Evolutionary conservation across 1,140 invertebrate species (phyloP), one percentile per base, ranked within the genome.

Genomic region (Sarcophaga bullata): DNA sequence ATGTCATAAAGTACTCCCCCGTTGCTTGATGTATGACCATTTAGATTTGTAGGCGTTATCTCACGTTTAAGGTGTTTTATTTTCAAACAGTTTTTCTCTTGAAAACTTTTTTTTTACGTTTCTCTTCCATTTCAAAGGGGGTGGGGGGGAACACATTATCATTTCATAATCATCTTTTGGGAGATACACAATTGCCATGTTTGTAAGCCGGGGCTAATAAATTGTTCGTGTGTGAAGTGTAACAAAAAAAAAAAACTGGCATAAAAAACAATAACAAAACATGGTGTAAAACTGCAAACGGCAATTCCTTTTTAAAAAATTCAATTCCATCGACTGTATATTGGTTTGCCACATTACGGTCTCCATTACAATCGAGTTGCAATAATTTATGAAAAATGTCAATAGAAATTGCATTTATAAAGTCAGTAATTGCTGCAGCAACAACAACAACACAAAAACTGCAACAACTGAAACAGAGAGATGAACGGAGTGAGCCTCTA

Each of bases 31-130:
- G 75, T 78, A 78, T 78, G 75, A 52, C 75, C 75, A 78, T 78
- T 49, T 49, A 78, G 75, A 78, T 87, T 88, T 88, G 87, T 88
- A 88, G 87, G 87, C 87, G 87, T 88, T 86, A 88, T 88, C 87
- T 88, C 87, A 88, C 87, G 87, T 88, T 88, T 88, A 88, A 88
- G 85, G 85, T 88, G 88, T 88, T 87, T 87, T 68, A 19, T 25
- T 19, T 13, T 13, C 54, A 37, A 72, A 72, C 62, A 49, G n/a
- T 76, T 78, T 52, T n/a, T n/a, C n/a, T n/a, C n/a, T n/a, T n/a
- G n/a, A n/a, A n/a, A n/a, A n/a, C n/a, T n/a, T n/a, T n/a, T n/a
- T n/a, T n/a, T n/a, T n/a, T n/a, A n/a, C n/a, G n/a, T n/a, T 78
- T 78, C 8, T 50, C 48, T 19, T 8, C 52, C 75, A 78, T n/a